A percentile compares a stretch with the other conserved stretches of the same genome.
phyloP scores from a whole-genome alignment of 2,797 vertebrate genomes.

The Fratercula arctica region DNA sequence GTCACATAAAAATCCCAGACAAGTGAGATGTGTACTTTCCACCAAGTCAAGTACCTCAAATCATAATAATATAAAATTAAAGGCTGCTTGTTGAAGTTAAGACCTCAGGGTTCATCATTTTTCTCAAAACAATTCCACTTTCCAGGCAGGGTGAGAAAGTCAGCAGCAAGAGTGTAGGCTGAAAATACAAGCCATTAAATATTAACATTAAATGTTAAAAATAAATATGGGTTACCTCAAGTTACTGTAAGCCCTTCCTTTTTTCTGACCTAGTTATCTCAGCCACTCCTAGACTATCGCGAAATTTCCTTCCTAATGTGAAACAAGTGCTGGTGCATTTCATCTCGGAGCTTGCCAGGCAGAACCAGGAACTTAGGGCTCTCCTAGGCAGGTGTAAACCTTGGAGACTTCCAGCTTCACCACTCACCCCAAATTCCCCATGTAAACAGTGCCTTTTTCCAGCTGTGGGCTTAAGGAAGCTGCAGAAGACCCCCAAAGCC shows the following conservation, averaged over 20 bases:
- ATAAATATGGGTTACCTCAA: constrained; percentile 27
- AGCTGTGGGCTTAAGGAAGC: neutral
- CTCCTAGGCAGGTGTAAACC: neutral
- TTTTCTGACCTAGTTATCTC: constrained; percentile 44
- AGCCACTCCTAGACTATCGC: neutral
- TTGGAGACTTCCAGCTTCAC: neutral
- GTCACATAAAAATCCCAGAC: neutral
- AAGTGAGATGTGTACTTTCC: neutral
- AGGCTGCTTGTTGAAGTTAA: neutral
- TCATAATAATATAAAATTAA: neutral
- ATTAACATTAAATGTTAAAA: constrained; percentile 46
- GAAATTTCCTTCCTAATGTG: neutral
- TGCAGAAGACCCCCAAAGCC: neutral
- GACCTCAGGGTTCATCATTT: neutral
- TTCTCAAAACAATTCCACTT: constrained; percentile 4
- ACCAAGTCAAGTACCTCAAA: neutral
- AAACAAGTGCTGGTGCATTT: neutral
- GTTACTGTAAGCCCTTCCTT: neutral
- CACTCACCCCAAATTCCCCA: neutral
- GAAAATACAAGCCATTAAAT: constrained; percentile 39
- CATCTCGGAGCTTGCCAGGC: neutral
- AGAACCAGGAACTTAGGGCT: neutral
- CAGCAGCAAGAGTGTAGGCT: neutral
- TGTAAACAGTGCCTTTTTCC: neutral
- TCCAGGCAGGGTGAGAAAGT: neutral